Evolutionary conservation across 2,888 invertebrate species (phyloP), one percentile per base, ranked within the genome.

Genomic region (Nymphalis urticae): DNA sequence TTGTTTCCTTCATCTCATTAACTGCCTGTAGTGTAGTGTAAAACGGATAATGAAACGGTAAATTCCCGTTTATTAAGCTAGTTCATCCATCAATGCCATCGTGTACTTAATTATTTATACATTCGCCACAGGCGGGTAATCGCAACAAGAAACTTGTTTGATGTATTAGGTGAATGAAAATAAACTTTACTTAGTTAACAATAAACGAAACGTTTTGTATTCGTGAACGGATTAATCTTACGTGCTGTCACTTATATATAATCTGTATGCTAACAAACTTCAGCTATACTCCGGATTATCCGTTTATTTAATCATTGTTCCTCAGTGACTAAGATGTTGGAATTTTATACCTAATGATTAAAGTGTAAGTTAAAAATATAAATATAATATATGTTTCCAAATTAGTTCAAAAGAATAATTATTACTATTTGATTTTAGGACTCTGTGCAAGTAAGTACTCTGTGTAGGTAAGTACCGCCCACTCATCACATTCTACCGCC

Each of bases 51-150:
- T 66, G 68, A 68, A 60, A 69, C 61, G 67, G 71, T 71, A 65
- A 64, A 69, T 71, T 73, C 67, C 73, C 51, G 74, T 64, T 73
- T 76, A 75, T 73, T 73, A 75, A 75, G 68, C 73, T 70, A 73
- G 68, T 70, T 73, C 80, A 88, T 88, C 85, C 82, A 87, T 88
- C 88, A 88, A 81, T 85, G 86, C 80, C 86, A 82, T 70, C 58
- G 62, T 68, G 54, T 61, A 64, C 62, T 75, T 71, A 77, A 86
- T 88, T 87, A 88, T 81, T 87, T 88, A 88, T 88, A 85, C 87
- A 88, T 87, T 85, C 86, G 69, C 80, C 75, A 78, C 76, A 63
- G 68, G 73, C 77, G 73, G 79, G 80, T 85, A 75, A 71, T 69
- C 66, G 64, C 71, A 27, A 54, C 32, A 48, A 48, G 60, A 48